Percentiles rank a stretch among this genome's conserved stretches.
These are phyloP conservation scores for Abramis brama DNA, from an alignment of 2,113 vertebrate species.

Conservation along the genomic window DNA sequence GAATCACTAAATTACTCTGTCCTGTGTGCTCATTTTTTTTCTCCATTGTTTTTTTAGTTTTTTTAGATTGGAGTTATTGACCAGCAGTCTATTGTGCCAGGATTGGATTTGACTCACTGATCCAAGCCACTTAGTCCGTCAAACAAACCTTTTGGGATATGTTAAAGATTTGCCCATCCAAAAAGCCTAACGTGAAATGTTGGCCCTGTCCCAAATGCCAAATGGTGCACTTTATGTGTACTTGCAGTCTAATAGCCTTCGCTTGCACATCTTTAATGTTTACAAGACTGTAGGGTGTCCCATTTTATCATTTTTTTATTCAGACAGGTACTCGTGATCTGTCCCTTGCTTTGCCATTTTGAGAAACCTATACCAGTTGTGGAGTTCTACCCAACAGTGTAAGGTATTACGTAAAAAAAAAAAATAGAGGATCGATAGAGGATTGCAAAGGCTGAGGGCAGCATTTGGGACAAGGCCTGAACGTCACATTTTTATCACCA, in stretches of 20 bases:
- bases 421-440: not conserved
- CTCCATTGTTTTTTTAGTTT: not conserved
- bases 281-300: not conserved
- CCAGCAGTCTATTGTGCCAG: conserved; percentile 23
- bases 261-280: not conserved
- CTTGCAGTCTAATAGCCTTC: not conserved
- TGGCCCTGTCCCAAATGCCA: not conserved
- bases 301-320: not conserved
- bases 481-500: not conserved
- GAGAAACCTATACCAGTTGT: not conserved
- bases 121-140: conserved; percentile 7
- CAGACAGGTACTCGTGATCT: not conserved
- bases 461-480: not conserved
- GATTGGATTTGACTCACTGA: conserved; percentile 31
- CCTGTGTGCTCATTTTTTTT: not conserved
- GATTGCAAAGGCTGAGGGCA: not conserved
- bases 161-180: not conserved
- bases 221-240: not conserved
- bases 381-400: not conserved
- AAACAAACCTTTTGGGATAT: conserved; percentile 1
- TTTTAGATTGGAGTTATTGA: conserved; percentile 28
- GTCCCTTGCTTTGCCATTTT: not conserved
- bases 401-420: not conserved
- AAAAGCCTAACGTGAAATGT: not conserved
- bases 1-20: not conserved